A percentile compares a stretch with the other conserved stretches of the same genome.
Conservation (phyloP, 2,797 vertebrate genomes). For the Botia almorhae region DNA sequence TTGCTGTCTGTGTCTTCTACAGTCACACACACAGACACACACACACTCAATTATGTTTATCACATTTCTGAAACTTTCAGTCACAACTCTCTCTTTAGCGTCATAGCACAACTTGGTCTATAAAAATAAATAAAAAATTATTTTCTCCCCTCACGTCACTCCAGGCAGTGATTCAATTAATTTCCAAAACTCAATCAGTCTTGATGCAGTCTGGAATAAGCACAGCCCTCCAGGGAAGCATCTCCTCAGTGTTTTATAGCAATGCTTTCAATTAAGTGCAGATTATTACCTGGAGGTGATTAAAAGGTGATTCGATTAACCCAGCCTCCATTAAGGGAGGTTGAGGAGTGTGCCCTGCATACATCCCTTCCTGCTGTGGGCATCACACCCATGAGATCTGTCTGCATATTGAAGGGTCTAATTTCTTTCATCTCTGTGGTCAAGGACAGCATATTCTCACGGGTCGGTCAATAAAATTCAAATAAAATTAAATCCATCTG, state of each 20-base stretch:
- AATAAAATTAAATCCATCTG: neutral
- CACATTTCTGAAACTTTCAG: slow-evolving; percentile 11
- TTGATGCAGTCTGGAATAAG: slow-evolving; percentile 69
- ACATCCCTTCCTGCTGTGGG: neutral
- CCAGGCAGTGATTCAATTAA: slow-evolving; percentile 67
- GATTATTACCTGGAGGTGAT: slow-evolving; percentile 76
- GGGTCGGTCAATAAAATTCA: neutral
- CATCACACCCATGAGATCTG: neutral
- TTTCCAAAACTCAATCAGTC: slow-evolving; percentile 72
- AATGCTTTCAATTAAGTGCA: slow-evolving; percentile 75
- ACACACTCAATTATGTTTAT: neutral
- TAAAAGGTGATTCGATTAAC: slow-evolving; percentile 78
- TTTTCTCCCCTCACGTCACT: slow-evolving; percentile 38
- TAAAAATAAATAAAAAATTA: neutral
- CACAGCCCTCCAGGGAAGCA: slow-evolving; percentile 69
- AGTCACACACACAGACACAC: neutral
- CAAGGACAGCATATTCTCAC: neutral
- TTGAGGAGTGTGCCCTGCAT: neutral
- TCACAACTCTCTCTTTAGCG: slow-evolving; percentile 13
- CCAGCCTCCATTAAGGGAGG: slow-evolving; percentile 65
- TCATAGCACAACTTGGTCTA: slow-evolving; percentile 10
- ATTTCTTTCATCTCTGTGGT: neutral
- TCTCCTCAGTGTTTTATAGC: slow-evolving; percentile 70
- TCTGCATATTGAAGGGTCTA: neutral
- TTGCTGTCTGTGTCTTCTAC: slow-evolving; percentile 15